Evolutionary conservation across 2,113 vertebrate genomes (phyloP).

Genomic region (Paraplagusia blochii): DNA sequence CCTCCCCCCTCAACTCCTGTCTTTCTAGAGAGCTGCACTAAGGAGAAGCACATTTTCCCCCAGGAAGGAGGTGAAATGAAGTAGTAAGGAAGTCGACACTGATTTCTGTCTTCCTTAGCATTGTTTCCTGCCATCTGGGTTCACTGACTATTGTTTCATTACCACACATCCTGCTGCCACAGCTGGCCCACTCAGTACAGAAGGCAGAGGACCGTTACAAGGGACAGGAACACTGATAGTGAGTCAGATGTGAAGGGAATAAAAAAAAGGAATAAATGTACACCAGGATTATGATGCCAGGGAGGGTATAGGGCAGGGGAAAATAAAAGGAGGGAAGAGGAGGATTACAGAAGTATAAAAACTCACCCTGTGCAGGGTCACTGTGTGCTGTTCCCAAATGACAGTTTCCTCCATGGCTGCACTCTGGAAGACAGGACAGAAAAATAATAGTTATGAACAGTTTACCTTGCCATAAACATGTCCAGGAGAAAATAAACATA

Average conservation of each 20-base stretch:
- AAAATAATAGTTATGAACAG: constrained; percentile 21
- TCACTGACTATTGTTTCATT: constrained; percentile 81
- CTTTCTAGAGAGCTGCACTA: constrained; percentile 29
- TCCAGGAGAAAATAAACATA: too few species aligned
- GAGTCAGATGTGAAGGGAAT: constrained; percentile 26
- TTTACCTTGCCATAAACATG: background rate
- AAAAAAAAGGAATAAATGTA: constrained; percentile 11
- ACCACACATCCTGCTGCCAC: constrained; percentile 82
- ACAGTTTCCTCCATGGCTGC: constrained; percentile 98
- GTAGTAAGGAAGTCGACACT: constrained; percentile 70
- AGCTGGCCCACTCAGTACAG: constrained; percentile 51
- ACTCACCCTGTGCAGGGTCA: constrained; percentile 98
- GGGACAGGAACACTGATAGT: constrained; percentile 33
- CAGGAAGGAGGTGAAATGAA: constrained; percentile 69
- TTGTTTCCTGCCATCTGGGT: constrained; percentile 90
- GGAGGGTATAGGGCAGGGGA: constrained; percentile 15
- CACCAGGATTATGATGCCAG: constrained; percentile 19
- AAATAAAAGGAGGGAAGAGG: constrained; percentile 18
- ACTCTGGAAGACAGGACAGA: constrained; percentile 77
- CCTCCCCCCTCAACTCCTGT: constrained; percentile 18
- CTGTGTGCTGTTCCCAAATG: constrained; percentile 99
- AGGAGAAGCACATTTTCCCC: constrained; percentile 45
- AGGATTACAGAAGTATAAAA: constrained; percentile 29
- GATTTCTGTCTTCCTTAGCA: constrained; percentile 76
- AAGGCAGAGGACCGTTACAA: constrained; percentile 21